These are phyloP conservation scores for Papilio dardanus DNA, from an alignment of 1,140 invertebrate species.

Conservation along the genomic window DNA sequence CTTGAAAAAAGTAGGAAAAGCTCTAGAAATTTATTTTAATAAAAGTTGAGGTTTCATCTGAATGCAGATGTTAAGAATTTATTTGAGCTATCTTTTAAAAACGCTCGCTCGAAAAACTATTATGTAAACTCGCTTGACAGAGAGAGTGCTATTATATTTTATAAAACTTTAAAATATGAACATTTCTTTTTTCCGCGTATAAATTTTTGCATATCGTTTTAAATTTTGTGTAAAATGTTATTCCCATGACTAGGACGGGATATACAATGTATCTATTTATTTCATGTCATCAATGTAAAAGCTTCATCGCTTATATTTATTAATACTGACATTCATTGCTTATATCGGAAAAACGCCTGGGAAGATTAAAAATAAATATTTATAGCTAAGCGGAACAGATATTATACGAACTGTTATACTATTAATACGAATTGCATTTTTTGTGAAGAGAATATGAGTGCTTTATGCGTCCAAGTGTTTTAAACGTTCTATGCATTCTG, in stretches of 20 bases:
- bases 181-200: not conserved
- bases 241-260: not conserved
- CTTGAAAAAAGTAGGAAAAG: not conserved
- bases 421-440: too few relatives aligned
- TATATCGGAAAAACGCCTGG: not conserved
- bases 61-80: constrained; percentile 20
- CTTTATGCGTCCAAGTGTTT: too few relatives aligned
- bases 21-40: constrained; percentile 18
- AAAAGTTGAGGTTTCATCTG: not conserved
- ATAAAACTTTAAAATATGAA: not conserved
- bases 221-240: not conserved
- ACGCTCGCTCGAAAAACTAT: constrained; percentile 1
- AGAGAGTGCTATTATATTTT: constrained; percentile 15
- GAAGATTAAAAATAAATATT: too few relatives aligned
- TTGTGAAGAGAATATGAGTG: too few relatives aligned
- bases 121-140: not conserved
- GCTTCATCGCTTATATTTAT: too few relatives aligned
- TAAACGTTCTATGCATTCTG: too few relatives aligned
- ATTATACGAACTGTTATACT: too few relatives aligned
- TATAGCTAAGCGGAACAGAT: too few relatives aligned
- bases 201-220: not conserved
- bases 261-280: not conserved
- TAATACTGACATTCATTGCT: not conserved
- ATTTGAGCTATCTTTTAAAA: constrained; percentile 19
- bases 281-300: not conserved